Conservation (phyloP, 1,140 invertebrate genomes). For the Calliopsis andreniformis region DNA sequence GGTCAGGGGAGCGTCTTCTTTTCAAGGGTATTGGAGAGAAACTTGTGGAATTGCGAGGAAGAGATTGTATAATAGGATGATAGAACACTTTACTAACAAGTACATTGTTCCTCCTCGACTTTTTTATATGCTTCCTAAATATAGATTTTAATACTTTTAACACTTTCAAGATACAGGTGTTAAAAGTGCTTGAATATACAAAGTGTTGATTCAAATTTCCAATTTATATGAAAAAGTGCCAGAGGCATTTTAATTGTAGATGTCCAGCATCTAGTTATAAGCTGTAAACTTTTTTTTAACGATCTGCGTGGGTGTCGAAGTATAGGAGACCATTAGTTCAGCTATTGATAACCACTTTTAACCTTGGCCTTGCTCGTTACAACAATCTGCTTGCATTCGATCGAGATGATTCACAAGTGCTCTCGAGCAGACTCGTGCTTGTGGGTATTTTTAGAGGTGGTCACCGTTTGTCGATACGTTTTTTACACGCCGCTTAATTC, state of each 20-base stretch:
- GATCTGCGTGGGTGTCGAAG: constrained; percentile 21
- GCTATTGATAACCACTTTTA: constrained; percentile 65
- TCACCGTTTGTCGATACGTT: neutral
- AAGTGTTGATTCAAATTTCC: too few species aligned
- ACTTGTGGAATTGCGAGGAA: constrained; percentile 1
- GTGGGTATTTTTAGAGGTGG: constrained; percentile 30
- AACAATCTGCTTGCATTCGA: constrained; percentile 42
- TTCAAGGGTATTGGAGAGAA: constrained; percentile 11
- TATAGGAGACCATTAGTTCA: constrained; percentile 63
- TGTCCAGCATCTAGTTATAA: neutral
- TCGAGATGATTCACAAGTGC: constrained; percentile 43
- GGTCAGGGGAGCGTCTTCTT: constrained; percentile 45
- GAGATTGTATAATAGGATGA: neutral
- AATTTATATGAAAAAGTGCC: neutral
- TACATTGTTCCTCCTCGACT: too few species aligned
- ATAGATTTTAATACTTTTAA: too few species aligned
- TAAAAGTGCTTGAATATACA: too few species aligned
- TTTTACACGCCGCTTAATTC: neutral
- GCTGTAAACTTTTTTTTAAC: constrained; percentile 24
- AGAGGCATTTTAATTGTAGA: neutral
- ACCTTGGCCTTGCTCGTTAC: constrained; percentile 71
- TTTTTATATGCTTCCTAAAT: too few species aligned
- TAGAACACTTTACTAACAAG: too few species aligned
- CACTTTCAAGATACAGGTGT: too few species aligned
- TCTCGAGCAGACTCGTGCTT: neutral